Base-by-base conservation (phyloP, 1,140 invertebrate species). In the Lucilia sericata region DNA sequence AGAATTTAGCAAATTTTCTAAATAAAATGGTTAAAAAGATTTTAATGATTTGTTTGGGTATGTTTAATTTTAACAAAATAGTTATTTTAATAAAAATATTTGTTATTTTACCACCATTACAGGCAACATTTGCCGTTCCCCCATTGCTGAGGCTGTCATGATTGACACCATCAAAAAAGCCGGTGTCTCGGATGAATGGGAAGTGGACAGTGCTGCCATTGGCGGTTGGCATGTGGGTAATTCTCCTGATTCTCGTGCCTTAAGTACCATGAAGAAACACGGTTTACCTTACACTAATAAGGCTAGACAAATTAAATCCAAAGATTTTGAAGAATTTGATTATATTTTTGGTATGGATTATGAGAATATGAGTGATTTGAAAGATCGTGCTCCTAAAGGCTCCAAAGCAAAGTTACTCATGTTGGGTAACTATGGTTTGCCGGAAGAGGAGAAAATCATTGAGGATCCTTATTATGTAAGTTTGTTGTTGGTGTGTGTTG, bases 111-210 rank as follows among this genome's bases (percentile, higher is more conserved):
- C 0, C 47, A 80, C 17, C 17, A 12, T 91, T 91, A 88, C 85
- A 93, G 97, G 97, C 17, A 98, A 98, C 88, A 98, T 98, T 86
- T 99, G 97, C 91, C 94, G 98, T n/a, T 98, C 97, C 14, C 97
- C 98, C 8, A 98, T 98, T 85, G 97, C 97, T 21, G 97, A 98
- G 91, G 97, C 96, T 10, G 96, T 98, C 0, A 98, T 98, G 92
- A 91, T 93, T 42, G 93, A 97, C 85, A 89, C 94, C 12, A 92
- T 96, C 10, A 93, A 93, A 86, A 93, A 96, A 87, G 91, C 92
- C 84, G 93, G 93, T 65, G 86, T 94, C 8, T 86, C 91, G 1
- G 91, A 94, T 86, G 87, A 94, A 86, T 98, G 97, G 97, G 92
- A 94, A 85, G 95, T 97, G 5, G 97, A 99, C 88, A 98, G 97